These are phyloP conservation scores for Halocaridina rubra DNA, from an alignment of 2,888 invertebrate genomes.

Conservation along the genomic window DNA sequence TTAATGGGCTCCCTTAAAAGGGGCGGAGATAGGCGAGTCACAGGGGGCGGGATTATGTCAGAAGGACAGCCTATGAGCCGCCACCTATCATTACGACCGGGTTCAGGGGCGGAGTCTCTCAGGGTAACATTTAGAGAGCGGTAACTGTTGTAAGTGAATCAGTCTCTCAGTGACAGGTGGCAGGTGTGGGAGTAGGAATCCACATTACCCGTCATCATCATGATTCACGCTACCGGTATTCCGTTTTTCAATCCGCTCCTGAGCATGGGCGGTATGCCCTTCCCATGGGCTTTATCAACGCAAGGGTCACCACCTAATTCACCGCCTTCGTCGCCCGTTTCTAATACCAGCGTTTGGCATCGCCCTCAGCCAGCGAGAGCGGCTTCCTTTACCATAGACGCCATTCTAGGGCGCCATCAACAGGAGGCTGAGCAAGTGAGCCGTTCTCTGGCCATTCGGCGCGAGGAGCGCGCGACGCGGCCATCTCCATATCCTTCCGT, in stretches of 20 bases:
- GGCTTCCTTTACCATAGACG: slow-evolving; percentile 63
- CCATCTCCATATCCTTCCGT: slow-evolving; percentile 47
- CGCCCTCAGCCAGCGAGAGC: slow-evolving; percentile 42
- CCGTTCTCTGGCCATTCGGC: slow-evolving; percentile 21
- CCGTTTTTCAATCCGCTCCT: slow-evolving; percentile 61
- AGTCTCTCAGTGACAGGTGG: slow-evolving; percentile 45
- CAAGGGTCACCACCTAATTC: slow-evolving; percentile 54
- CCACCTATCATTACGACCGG: neutral
- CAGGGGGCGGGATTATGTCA: neutral
- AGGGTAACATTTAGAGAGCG: slow-evolving; percentile 23
- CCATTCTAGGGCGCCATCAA: slow-evolving; percentile 58
- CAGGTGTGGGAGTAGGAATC: neutral
- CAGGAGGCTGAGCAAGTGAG: slow-evolving; percentile 37
- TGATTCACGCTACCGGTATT: slow-evolving; percentile 60
- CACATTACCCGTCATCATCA: too few relatives aligned
- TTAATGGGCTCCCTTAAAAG: slow-evolving; percentile 31
- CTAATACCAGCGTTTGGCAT: slow-evolving; percentile 35
- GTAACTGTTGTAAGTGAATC: slow-evolving; percentile 16
- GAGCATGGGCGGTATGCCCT: slow-evolving; percentile 49
- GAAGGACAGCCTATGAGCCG: neutral
- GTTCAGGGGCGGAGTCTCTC: slow-evolving; percentile 32
- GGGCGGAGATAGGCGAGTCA: slow-evolving; percentile 16
- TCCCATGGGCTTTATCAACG: slow-evolving; percentile 51
- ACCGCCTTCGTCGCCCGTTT: slow-evolving; percentile 50
- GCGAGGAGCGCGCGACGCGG: slow-evolving; percentile 36